Evolutionary conservation across 2,797 vertebrate species (phyloP).

Genomic region (Microctenopoma lineatum): DNA sequence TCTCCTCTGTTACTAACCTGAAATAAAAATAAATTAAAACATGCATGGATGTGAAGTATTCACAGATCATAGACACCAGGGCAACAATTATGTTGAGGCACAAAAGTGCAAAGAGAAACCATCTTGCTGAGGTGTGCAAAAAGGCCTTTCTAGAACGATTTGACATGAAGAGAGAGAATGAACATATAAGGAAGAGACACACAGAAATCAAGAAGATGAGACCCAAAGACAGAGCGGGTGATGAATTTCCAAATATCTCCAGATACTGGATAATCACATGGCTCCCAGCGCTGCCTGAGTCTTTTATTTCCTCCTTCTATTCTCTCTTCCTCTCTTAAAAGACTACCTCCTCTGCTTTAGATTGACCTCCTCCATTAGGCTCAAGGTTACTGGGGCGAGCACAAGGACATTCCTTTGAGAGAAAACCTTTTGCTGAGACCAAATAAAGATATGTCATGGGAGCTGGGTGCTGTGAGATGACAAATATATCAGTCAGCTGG

Average conservation of each 20-base stretch:
- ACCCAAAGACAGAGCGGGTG: not conserved
- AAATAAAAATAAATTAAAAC: slow-evolving; percentile 32
- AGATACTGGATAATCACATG: slow-evolving; percentile 63
- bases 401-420: slow-evolving; percentile 72
- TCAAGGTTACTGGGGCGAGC: slow-evolving; percentile 76
- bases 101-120: slow-evolving; percentile 22
- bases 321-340: slow-evolving; percentile 60
- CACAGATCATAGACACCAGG: slow-evolving; percentile 21
- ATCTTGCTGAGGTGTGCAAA: slow-evolving; percentile 47
- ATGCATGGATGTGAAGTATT: slow-evolving; percentile 32
- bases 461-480: slow-evolving; percentile 60
- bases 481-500: slow-evolving; percentile 63
- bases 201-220: not conserved
- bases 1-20: slow-evolving; percentile 20
- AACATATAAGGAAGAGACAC: not conserved
- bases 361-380: slow-evolving; percentile 74
- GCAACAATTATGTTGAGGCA: slow-evolving; percentile 12
- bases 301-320: slow-evolving; percentile 70
- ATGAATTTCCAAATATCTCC: slow-evolving; percentile 55
- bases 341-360: slow-evolving; percentile 4
- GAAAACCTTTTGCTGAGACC: slow-evolving; percentile 62
- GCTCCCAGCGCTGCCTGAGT: slow-evolving; percentile 27
- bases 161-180: slow-evolving; percentile 24
- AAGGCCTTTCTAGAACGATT: slow-evolving; percentile 15
- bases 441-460: slow-evolving; percentile 73